Evolutionary conservation across 2,888 invertebrate genomes (phyloP).

Genomic region (Cecidostiba fungosa): DNA sequence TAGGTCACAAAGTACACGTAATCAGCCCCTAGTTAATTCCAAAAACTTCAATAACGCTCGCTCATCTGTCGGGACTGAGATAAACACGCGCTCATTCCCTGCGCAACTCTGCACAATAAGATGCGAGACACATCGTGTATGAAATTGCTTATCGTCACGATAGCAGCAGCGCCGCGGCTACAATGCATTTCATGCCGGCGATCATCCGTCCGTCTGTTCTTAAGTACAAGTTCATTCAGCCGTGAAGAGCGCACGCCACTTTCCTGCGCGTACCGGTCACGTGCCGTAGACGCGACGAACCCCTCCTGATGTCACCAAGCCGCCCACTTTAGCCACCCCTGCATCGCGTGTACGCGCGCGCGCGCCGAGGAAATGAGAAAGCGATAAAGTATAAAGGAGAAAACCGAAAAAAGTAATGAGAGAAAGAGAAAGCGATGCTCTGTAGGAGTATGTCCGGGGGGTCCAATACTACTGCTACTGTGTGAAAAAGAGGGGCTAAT

Average conservation of each 20-base stretch:
- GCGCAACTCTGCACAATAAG: background rate
- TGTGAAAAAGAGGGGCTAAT: conserved; percentile 24
- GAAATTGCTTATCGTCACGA: conserved; percentile 62
- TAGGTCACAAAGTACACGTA: background rate
- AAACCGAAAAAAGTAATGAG: conserved; percentile 62
- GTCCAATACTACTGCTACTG: background rate
- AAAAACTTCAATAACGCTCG: conserved; percentile 28
- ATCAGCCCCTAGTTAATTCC: conserved; percentile 11
- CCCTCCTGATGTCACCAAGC: conserved; percentile 74
- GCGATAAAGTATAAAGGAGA: conserved; percentile 63
- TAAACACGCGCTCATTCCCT: conserved; percentile 23
- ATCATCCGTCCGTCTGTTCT: conserved; percentile 68
- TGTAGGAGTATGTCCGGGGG: background rate
- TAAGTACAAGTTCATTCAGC: conserved; percentile 48
- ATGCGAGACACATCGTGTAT: conserved; percentile 46
- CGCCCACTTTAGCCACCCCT: conserved; percentile 76
- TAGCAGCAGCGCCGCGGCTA: conserved; percentile 60
- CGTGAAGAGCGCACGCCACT: conserved; percentile 38
- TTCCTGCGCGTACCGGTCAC: conserved; percentile 69
- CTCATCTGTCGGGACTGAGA: conserved; percentile 51
- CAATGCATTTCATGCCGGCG: conserved; percentile 72
- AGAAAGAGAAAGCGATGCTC: conserved; percentile 10
- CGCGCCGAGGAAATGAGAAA: conserved; percentile 61
- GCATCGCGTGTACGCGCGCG: conserved; percentile 5
- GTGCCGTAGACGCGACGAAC: conserved; percentile 67